These are phyloP conservation scores for Caenorhabditis sp. DNA, from an alignment of 2,888 invertebrate species.

Conservation along the genomic window DNA sequence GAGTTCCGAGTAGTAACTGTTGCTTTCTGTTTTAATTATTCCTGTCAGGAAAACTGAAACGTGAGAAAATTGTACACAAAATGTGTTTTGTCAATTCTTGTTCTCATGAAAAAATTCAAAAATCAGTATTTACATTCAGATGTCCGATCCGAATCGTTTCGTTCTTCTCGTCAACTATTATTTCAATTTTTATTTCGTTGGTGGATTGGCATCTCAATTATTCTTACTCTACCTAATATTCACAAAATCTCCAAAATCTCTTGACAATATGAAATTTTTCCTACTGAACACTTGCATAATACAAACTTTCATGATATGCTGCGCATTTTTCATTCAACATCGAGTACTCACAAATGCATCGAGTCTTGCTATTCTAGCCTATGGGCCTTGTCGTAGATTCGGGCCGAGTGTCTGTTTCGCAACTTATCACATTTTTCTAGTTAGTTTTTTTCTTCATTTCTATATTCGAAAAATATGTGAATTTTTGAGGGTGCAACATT, in stretches of 20 bases:
- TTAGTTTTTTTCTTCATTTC: neutral
- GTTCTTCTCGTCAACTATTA: conserved; percentile 24
- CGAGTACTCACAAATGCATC: conserved; percentile 30
- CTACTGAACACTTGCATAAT: conserved; percentile 23
- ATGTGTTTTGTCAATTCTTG: no score
- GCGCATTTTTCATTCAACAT: conserved; percentile 31
- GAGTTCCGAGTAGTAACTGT: no score
- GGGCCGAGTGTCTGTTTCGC: conserved; percentile 23
- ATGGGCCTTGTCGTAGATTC: conserved; percentile 29
- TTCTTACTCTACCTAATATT: conserved; percentile 29
- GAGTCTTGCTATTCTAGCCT: conserved; percentile 27
- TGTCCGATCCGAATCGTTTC: conserved; percentile 23
- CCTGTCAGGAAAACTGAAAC: no score
- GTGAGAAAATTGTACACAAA: no score
- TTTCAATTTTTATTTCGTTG: conserved; percentile 27
- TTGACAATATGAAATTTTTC: conserved; percentile 30
- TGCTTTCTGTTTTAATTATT: no score
- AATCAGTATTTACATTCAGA: no score
- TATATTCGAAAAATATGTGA: neutral
- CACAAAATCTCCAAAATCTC: conserved; percentile 26
- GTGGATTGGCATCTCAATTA: conserved; percentile 28
- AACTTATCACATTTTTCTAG: conserved; percentile 33
- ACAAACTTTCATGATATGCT: conserved; percentile 19
- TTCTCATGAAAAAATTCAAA: no score
- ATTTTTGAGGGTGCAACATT: conserved; percentile 25